phyloP scores from a whole-genome alignment of 2,113 vertebrate genomes.

The Pteropus alecto region DNA sequence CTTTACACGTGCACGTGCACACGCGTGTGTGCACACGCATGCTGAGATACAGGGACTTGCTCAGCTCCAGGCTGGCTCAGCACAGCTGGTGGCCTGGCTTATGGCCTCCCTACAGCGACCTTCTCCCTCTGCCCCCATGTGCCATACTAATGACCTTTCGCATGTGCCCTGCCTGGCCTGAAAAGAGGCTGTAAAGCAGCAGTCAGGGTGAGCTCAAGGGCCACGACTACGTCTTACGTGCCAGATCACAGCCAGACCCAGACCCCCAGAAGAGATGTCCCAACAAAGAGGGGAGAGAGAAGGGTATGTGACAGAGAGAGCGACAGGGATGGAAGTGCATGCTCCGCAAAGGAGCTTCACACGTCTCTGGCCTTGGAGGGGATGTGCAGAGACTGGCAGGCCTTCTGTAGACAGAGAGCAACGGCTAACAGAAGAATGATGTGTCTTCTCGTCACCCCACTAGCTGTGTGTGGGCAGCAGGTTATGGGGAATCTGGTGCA shows the following conservation, averaged over 20 bases:
- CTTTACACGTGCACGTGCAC: fast-evolving
- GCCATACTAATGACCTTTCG: not conserved
- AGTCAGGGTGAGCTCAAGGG: not conserved
- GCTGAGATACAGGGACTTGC: too few species aligned
- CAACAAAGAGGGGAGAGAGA: not conserved
- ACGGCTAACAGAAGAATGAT: not conserved
- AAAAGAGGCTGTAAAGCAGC: not conserved
- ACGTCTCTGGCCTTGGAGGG: not conserved
- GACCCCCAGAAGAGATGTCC: not conserved
- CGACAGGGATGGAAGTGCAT: too few species aligned
- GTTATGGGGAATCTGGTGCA: not conserved
- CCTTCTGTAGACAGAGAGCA: not conserved
- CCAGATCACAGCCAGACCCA: not conserved
- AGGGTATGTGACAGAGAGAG: not conserved
- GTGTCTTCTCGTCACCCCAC: not conserved
- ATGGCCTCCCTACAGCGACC: not conserved
- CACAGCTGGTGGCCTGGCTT: not conserved
- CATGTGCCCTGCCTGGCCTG: not conserved
- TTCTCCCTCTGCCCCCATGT: not conserved
- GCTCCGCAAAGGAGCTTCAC: too few species aligned
- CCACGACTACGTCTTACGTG: not conserved
- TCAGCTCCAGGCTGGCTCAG: not conserved
- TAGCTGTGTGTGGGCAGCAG: not conserved
- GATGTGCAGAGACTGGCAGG: not conserved
- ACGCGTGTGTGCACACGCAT: fast-evolving